These are phyloP conservation scores for Myripristis murdjan DNA, from an alignment of 2,797 vertebrate genomes.

Conservation along the genomic window DNA sequence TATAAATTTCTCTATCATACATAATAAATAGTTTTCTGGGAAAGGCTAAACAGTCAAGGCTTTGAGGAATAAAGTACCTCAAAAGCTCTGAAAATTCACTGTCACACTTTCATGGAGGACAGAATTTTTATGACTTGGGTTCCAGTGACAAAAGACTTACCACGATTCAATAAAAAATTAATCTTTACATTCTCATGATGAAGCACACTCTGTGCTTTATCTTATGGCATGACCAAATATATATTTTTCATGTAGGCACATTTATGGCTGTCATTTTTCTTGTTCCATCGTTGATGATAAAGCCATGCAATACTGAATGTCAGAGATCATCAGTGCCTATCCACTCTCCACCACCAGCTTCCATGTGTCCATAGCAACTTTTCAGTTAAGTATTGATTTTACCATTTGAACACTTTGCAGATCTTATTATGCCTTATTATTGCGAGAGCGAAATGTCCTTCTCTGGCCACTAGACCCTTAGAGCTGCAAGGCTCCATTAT, in stretches of 20 bases:
- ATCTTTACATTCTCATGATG: too few relatives aligned
- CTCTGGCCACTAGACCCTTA: constrained; percentile 61
- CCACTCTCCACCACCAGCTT: constrained; percentile 44
- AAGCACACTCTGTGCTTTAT: neutral
- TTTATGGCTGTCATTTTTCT: constrained; percentile 34
- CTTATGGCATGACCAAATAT: neutral
- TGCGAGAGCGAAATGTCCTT: constrained; percentile 64
- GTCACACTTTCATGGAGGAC: too few relatives aligned
- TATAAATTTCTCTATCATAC: neutral
- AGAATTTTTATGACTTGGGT: too few relatives aligned
- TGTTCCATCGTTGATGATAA: constrained; percentile 46
- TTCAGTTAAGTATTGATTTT: constrained; percentile 80
- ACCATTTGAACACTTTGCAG: constrained; percentile 77
- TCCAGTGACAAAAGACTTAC: too few relatives aligned
- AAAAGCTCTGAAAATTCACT: too few relatives aligned
- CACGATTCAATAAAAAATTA: too few relatives aligned
- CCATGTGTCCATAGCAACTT: constrained; percentile 77
- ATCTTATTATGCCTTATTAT: constrained; percentile 80
- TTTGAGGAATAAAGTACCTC: too few relatives aligned
- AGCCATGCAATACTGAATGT: constrained; percentile 47
- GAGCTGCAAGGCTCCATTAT: constrained; percentile 68
- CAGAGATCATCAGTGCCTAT: constrained; percentile 42
- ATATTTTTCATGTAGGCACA: constrained; percentile 3
- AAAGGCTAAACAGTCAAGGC: too few relatives aligned
- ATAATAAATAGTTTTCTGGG: neutral